A percentile compares a stretch with the other conserved stretches of the same genome.
Evolutionary conservation across 2,113 vertebrate genomes (phyloP).

Genomic region (Hippocampus zosterae): DNA sequence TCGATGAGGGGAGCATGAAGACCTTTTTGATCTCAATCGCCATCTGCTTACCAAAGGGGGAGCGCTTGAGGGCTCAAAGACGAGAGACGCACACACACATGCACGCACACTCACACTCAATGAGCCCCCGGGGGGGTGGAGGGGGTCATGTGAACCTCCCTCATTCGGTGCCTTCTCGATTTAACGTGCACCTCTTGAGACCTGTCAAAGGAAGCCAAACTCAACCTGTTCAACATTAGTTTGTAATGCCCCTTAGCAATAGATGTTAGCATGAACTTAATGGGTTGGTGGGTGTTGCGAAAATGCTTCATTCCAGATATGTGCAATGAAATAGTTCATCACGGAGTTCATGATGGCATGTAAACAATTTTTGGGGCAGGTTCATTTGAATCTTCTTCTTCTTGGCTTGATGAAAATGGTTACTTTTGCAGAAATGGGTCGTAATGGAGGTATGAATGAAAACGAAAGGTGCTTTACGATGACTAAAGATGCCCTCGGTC

Average conservation of each 20-base stretch:
- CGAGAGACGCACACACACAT: constrained; percentile 14
- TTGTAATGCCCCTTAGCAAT: neutral
- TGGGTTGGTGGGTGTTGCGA: neutral
- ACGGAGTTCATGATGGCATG: neutral
- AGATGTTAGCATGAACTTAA: neutral
- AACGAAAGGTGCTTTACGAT: neutral
- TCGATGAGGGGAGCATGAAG: constrained; percentile 39
- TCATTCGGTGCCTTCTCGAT: constrained; percentile 3
- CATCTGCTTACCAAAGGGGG: constrained; percentile 46
- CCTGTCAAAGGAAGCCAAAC: constrained; percentile 20
- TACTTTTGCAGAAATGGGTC: neutral
- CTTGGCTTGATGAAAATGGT: neutral
- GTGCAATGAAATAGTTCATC: neutral
- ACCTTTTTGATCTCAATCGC: constrained; percentile 60
- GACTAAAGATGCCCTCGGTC: neutral
- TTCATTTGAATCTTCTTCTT: neutral
- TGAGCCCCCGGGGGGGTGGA: neutral
- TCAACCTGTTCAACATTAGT: constrained; percentile 25
- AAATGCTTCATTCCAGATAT: neutral
- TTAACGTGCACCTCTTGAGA: constrained; percentile 28
- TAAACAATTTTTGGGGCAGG: neutral
- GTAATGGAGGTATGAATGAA: too few species aligned
- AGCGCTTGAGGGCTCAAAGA: constrained; percentile 24
- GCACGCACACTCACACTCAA: constrained; percentile 21
- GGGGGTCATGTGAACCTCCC: constrained; percentile 27